Conservation (phyloP, 2,113 vertebrate genomes). For the Delphinus delphis region DNA sequence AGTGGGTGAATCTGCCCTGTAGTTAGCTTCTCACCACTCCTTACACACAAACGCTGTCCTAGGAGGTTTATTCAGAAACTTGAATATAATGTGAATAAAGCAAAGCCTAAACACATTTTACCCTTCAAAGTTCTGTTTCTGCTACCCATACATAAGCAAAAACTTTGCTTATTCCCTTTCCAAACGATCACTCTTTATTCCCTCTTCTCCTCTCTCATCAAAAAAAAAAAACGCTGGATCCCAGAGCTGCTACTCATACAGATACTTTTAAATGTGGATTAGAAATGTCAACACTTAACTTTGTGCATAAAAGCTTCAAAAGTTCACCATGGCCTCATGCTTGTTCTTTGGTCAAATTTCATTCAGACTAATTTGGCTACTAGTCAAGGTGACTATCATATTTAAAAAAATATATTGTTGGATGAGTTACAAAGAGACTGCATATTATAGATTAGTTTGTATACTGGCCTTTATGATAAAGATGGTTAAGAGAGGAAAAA, state of each 20-base stretch:
- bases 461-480: neutral
- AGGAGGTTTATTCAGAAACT: neutral
- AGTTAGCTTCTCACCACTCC: neutral
- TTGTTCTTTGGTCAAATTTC: neutral
- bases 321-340: neutral
- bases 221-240: neutral
- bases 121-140: neutral
- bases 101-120: neutral
- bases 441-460: neutral
- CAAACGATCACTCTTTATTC: neutral
- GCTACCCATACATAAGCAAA: neutral
- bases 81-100: neutral
- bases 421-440: neutral
- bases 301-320: neutral
- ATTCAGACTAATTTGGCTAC: neutral
- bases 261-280: neutral
- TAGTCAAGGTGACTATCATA: neutral
- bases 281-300: neutral
- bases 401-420: neutral
- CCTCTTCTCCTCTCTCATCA: neutral
- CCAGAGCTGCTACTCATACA: neutral
- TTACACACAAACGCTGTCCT: neutral
- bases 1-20: neutral
- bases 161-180: neutral
- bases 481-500: neutral